Conservation (phyloP, 2,888 invertebrate genomes). For the Matsumyia berberina region DNA sequence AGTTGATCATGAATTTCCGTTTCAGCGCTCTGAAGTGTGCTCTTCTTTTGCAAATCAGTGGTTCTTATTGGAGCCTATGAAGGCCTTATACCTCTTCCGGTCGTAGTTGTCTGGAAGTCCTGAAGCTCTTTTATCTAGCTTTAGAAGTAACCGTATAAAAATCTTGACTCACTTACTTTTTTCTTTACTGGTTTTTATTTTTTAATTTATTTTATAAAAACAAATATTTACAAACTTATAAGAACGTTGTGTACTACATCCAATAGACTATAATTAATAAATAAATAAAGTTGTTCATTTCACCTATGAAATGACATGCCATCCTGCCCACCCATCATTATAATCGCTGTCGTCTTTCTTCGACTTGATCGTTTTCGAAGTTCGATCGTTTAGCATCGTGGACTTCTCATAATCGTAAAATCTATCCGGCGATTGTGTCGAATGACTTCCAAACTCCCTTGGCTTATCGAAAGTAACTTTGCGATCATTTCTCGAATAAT, state of each 20-base stretch:
- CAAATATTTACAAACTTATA: background rate
- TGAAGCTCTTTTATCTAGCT: too few species aligned
- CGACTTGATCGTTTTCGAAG: constrained; percentile 75
- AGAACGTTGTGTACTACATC: constrained; percentile 7
- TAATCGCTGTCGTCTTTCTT: constrained; percentile 34
- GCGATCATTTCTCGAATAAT: constrained; percentile 81
- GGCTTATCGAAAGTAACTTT: constrained; percentile 81
- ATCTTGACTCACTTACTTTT: too few species aligned
- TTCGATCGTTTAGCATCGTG: constrained; percentile 77
- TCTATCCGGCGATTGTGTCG: constrained; percentile 78
- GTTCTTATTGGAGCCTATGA: too few species aligned
- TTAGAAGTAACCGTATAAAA: too few species aligned
- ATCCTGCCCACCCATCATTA: constrained; percentile 62
- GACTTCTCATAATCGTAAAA: constrained; percentile 83
- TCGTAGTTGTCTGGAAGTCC: too few species aligned
- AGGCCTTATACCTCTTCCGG: too few species aligned
- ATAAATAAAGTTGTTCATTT: constrained; percentile 4
- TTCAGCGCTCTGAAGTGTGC: too few species aligned
- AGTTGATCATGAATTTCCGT: too few species aligned
- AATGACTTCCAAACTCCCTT: constrained; percentile 72
- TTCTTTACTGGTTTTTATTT: too few species aligned
- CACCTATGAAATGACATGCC: constrained; percentile 55
- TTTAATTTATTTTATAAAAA: too few species aligned
- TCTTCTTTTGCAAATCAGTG: too few species aligned
- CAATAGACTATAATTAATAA: constrained; percentile 20